A percentile compares a stretch with the other conserved stretches of the same genome.
Conservation (phyloP, 2,797 vertebrate species). For the Chaenodraco wilsoni region DNA sequence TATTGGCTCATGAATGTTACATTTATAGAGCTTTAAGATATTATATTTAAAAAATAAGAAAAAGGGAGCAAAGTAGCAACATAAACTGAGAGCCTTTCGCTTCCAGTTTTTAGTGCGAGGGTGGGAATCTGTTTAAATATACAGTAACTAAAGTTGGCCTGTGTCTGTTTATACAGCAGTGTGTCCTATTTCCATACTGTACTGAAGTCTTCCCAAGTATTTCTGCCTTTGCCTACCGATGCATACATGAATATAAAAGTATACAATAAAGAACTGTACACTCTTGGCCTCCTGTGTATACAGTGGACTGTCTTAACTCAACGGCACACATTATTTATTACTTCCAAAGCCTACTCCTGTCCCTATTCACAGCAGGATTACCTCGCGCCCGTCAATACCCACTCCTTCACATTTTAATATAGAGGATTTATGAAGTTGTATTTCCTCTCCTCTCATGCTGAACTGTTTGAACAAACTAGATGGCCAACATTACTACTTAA, state of each 20-base stretch:
- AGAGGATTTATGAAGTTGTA: slow-evolving; percentile 68
- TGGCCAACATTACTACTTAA: slow-evolving; percentile 37
- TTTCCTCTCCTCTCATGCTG: slow-evolving; percentile 45
- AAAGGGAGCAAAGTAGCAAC: background rate
- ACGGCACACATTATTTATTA: slow-evolving; percentile 49
- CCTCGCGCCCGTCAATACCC: slow-evolving; percentile 53
- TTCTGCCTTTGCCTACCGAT: slow-evolving; percentile 6
- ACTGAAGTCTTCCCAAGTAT: background rate
- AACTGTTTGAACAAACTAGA: slow-evolving; percentile 68
- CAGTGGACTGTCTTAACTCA: slow-evolving; percentile 42
- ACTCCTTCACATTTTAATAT: slow-evolving; percentile 69
- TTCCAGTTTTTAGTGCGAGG: background rate
- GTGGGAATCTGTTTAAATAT: background rate
- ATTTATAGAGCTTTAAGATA: slow-evolving; percentile 45
- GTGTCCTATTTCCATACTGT: background rate
- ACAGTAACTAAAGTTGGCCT: background rate
- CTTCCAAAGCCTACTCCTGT: slow-evolving; percentile 56
- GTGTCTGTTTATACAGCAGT: background rate
- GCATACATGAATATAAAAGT: background rate
- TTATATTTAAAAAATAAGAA: slow-evolving; percentile 40
- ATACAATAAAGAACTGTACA: background rate
- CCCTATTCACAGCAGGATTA: slow-evolving; percentile 69
- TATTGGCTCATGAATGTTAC: slow-evolving; percentile 56
- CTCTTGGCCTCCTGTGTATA: background rate
- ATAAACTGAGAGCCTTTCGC: background rate